Conservation (phyloP, 2,797 vertebrate genomes). For the Petrocephalus schoutedeni region DNA sequence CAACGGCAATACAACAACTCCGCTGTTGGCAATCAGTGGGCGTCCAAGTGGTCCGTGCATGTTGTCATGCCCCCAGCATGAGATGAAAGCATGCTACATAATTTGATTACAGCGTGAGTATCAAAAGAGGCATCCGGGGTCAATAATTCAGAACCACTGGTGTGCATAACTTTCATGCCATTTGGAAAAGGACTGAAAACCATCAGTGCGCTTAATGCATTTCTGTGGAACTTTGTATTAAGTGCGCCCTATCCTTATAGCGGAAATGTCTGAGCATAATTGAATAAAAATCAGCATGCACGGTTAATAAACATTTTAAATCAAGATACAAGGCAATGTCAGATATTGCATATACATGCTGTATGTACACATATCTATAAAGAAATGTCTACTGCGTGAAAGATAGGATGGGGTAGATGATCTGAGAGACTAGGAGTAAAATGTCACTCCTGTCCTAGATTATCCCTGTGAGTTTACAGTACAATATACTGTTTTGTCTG, state of each 20-base stretch:
- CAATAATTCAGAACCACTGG: slow-evolving; percentile 1
- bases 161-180: background rate
- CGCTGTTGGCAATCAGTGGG: background rate
- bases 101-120: slow-evolving; percentile 11
- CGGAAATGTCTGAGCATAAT: background rate
- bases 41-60: background rate
- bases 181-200: slow-evolving; percentile 12
- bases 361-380: background rate
- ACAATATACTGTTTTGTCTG: background rate
- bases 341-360: background rate
- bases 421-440: background rate
- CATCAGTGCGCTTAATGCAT: background rate
- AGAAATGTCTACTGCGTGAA: background rate
- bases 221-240: background rate
- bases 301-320: background rate
- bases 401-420: background rate
- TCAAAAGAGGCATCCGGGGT: slow-evolving; percentile 1
- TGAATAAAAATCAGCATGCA: background rate
- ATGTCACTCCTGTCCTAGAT: background rate
- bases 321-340: background rate
- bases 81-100: background rate
- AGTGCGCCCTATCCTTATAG: background rate
- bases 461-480: background rate
- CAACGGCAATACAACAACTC: background rate
- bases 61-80: background rate